Evolutionary conservation across 2,113 vertebrate species (phyloP).

Genomic region (Perca schrenkii): DNA sequence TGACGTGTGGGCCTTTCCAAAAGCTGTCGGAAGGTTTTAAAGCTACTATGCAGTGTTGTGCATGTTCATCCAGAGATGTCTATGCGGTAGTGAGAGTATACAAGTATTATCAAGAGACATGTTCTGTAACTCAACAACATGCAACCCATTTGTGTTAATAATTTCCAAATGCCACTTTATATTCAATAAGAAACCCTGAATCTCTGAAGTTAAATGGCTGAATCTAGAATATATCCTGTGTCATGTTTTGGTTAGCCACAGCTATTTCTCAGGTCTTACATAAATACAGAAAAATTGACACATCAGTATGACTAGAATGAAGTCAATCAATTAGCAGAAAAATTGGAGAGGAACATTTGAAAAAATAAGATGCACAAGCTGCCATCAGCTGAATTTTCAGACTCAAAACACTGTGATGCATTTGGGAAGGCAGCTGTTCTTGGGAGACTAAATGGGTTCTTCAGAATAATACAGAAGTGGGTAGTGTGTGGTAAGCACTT

Average conservation of each 20-base stretch:
- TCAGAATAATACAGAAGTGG: background rate
- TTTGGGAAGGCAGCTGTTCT: conserved; percentile 17
- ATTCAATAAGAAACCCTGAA: background rate
- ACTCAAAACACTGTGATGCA: background rate
- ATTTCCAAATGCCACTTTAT: background rate
- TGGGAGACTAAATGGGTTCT: background rate
- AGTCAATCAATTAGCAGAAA: background rate
- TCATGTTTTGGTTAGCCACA: background rate
- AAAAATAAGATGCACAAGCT: background rate
- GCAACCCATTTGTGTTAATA: background rate
- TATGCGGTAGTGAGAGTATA: background rate
- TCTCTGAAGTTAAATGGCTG: background rate
- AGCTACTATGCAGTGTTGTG: background rate
- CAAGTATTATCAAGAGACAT: background rate
- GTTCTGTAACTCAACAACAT: too few species aligned
- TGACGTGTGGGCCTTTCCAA: conserved; percentile 13
- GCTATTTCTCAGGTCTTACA: background rate
- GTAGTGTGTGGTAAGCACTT: conserved; percentile 26
- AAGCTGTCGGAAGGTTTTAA: conserved; percentile 40
- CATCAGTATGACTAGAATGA: background rate
- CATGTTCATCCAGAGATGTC: conserved; percentile 16
- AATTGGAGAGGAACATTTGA: background rate
- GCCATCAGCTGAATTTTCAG: background rate
- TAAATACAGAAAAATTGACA: background rate
- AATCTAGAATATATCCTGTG: background rate